phyloP scores from a whole-genome alignment of 2,888 invertebrate genomes.

The Conops quadrifasciatus region DNA sequence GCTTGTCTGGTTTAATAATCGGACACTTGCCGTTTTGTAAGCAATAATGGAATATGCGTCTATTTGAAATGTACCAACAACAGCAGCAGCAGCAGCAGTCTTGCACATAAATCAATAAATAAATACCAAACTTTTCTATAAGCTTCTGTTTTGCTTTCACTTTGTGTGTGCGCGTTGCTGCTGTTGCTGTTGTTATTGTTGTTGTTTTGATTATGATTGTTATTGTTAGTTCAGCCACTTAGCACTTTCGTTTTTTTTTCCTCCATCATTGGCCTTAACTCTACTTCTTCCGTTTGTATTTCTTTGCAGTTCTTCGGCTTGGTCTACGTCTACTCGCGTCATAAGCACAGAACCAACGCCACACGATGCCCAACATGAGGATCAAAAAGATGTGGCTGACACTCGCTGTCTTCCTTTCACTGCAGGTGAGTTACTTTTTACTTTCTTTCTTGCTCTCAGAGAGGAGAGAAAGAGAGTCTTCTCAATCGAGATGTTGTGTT shows the following conservation, averaged over 20 bases:
- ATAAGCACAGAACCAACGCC: constrained; percentile 27
- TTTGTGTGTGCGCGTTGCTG: constrained; percentile 15
- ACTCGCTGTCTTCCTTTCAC: constrained; percentile 61
- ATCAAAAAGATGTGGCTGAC: constrained; percentile 60
- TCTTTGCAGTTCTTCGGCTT: constrained; percentile 5
- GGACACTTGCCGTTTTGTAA: too few relatives aligned
- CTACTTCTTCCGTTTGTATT: constrained; percentile 7
- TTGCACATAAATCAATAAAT: constrained; percentile 14
- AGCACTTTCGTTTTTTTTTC: constrained; percentile 23
- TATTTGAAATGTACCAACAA: background rate
- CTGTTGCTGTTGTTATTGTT: constrained; percentile 35
- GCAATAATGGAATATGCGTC: background rate
- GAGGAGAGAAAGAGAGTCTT: too few relatives aligned
- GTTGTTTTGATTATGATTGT: constrained; percentile 11
- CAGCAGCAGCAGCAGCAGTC: background rate
- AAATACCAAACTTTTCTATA: constrained; percentile 17
- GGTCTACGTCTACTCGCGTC: constrained; percentile 37
- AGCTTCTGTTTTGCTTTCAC: constrained; percentile 41
- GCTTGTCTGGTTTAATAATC: too few relatives aligned
- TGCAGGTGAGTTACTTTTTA: constrained; percentile 57
- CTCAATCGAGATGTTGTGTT: too few relatives aligned
- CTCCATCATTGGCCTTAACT: constrained; percentile 9
- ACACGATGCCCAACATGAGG: constrained; percentile 50
- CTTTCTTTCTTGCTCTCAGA: background rate
- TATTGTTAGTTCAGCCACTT: constrained; percentile 37